These are phyloP conservation scores for Brevimyrus niger DNA, from an alignment of 2,113 vertebrate genomes.

Conservation along the genomic window DNA sequence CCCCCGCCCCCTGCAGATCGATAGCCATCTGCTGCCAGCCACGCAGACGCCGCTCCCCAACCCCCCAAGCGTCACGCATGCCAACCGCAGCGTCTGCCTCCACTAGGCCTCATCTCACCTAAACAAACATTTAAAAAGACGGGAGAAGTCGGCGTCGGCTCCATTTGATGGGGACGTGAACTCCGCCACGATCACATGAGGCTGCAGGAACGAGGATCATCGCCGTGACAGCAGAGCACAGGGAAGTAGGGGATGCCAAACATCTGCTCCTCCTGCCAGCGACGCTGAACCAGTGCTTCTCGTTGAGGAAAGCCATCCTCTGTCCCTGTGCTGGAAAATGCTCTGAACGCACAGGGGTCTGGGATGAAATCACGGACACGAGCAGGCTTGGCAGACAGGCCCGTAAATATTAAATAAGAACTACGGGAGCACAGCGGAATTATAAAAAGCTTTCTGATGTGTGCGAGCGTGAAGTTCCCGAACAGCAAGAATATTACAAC, in stretches of 20 bases:
- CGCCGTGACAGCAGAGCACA: slow-evolving; percentile 34
- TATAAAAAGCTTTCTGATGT: neutral
- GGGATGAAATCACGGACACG: slow-evolving; percentile 27
- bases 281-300: slow-evolving; percentile 27
- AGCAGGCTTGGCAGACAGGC: slow-evolving; percentile 31
- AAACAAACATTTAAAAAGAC: neutral
- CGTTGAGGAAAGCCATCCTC: slow-evolving; percentile 5
- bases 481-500: neutral
- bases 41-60: neutral
- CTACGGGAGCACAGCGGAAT: neutral
- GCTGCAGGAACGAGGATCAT: neutral
- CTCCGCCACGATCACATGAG: neutral
- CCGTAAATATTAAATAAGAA: slow-evolving; percentile 27
- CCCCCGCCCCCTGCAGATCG: neutral
- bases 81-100: neutral
- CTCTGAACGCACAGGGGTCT: slow-evolving; percentile 22
- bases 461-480: neutral
- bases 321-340: slow-evolving; percentile 12
- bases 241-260: slow-evolving; percentile 14
- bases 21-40: neutral
- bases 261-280: slow-evolving; percentile 31
- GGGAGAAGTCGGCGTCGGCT: neutral
- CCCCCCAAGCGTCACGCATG: neutral
- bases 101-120: neutral
- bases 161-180: neutral